Conservation (phyloP, 2,113 vertebrate genomes). For the Brachionichthys hirsutus region DNA sequence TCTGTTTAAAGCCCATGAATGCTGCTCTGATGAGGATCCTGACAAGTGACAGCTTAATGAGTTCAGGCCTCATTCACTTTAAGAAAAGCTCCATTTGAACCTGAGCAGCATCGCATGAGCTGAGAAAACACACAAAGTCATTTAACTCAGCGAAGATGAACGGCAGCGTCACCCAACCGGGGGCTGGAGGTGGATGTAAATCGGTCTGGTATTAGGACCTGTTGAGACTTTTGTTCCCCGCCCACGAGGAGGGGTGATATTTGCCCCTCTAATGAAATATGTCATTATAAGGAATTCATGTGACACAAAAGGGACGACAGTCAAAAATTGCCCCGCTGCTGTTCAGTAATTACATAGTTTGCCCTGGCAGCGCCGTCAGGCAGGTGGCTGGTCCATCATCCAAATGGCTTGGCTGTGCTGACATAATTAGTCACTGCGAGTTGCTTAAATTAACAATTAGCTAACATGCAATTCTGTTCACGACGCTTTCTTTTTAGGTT, state of each 20-base stretch:
- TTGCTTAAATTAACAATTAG: conserved; percentile 99
- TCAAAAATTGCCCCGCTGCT: conserved; percentile 99
- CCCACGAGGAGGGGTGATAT: conserved; percentile 82
- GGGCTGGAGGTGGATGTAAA: conserved; percentile 64
- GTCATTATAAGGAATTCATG: conserved; percentile 99
- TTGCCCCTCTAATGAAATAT: conserved; percentile 99
- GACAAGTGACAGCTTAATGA: conserved; percentile 74
- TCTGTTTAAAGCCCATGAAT: conserved; percentile 55
- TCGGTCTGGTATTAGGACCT: conserved; percentile 74
- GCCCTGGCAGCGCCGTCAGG: conserved; percentile 94
- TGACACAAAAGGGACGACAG: conserved; percentile 96
- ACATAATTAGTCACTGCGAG: conserved; percentile 96
- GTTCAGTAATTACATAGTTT: conserved; percentile 99
- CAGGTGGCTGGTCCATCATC: conserved; percentile 99
- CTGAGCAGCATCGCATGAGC: conserved; percentile 41
- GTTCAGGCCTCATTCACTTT: conserved; percentile 69
- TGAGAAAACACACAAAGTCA: conserved; percentile 62
- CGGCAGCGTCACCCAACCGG: conserved; percentile 2
- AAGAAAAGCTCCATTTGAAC: conserved; percentile 65
- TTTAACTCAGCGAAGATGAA: conserved; percentile 57
- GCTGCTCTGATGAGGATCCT: conserved; percentile 72
- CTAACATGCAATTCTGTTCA: conserved; percentile 99
- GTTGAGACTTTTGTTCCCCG: conserved; percentile 86
- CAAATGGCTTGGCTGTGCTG: conserved; percentile 97
- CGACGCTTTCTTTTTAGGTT: conserved; percentile 85